Percentiles rank a stretch among this genome's conserved stretches.
phyloP scores from a whole-genome alignment of 2,113 vertebrate genomes.

The Malurus alboscapulatus region DNA sequence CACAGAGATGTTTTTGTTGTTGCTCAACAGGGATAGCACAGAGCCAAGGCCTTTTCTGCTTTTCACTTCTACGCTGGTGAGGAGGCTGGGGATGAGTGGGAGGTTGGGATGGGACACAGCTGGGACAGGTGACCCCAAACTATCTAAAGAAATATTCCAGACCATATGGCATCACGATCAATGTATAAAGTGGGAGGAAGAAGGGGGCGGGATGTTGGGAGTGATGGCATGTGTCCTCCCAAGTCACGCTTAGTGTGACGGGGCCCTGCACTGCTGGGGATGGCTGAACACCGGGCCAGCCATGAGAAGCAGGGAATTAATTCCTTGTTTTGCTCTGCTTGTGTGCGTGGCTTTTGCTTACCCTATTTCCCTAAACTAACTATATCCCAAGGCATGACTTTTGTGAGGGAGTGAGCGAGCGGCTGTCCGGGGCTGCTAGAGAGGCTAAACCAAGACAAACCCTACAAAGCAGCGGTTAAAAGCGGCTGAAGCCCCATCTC shows the following conservation, averaged over 20 bases:
- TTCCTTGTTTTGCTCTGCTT: neutral
- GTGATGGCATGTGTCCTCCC: neutral
- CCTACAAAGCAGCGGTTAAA: fast-evolving
- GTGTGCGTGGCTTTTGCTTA: neutral
- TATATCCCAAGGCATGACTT: neutral
- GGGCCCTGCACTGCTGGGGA: neutral
- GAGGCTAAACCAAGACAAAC: too few species aligned
- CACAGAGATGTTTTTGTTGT: neutral
- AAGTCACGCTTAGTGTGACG: fast-evolving
- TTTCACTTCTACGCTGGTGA: neutral
- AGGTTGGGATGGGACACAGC: neutral
- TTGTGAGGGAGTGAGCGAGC: neutral
- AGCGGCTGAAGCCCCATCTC: fast-evolving
- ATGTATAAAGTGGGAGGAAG: fast-evolving
- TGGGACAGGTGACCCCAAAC: neutral
- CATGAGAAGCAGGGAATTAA: neutral
- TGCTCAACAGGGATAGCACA: neutral
- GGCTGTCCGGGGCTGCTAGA: too few species aligned
- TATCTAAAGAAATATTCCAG: neutral
- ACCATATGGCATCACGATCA: fast-evolving
- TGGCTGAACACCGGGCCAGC: neutral
- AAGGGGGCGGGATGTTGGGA: neutral
- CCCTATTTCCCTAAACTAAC: neutral
- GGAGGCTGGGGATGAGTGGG: fast-evolving
- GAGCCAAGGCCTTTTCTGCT: neutral